Evolutionary conservation across 2,113 vertebrate species (phyloP), one percentile per base, ranked within the genome.

Genomic region (Chaetorhynchus papuensis): DNA sequence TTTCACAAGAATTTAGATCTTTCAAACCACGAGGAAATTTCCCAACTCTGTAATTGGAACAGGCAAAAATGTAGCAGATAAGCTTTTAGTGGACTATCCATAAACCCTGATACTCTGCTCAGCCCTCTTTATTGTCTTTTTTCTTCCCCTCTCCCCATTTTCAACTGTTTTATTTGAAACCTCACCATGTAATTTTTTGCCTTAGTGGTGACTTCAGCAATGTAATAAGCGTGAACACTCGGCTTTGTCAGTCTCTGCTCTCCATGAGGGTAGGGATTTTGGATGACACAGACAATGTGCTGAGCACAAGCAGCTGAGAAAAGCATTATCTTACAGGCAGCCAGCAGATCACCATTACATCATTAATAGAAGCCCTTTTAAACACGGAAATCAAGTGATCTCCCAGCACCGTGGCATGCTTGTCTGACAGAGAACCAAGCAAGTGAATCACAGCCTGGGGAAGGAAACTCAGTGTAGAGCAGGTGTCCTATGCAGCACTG

Each of bases 401-500:
- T 89, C 88, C 64, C 83, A 90, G 59, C 64, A 81, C 60, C 2
- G 0, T 1, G 13, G 35, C 2, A 3, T 21, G 57, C 82, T 75
- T 92, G 30, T 59, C 39, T 71, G 70, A 79, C 72, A 91, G 37
- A 69, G 18, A 91, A 79, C 39, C 45, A 45, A 60, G 41, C 23
- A 27, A 72, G 54, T 41, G 49, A 82, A 64, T 33, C 5, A 1
- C 56, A 82, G 61, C 35, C 56, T 11, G 6, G 39, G 78, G 65
- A 93, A 93, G 70, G 75, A 85, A 89, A 65, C 26, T n/a, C 49
- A 83, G 7, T 1, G 52, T 52, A 47, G 78, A 87, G 77, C 80
- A 75, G 69, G 77, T 71, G 80, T 54, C 76, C 60, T 35, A 7
- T 4, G 8, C 2, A 6, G 63, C 0, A 0, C 28, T 23, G 54